Percentiles rank a stretch among this genome's conserved stretches.
Evolutionary conservation across 92 coral and sea anemone species (phyloP).

Genomic region (Desmophyllum pertusum): DNA sequence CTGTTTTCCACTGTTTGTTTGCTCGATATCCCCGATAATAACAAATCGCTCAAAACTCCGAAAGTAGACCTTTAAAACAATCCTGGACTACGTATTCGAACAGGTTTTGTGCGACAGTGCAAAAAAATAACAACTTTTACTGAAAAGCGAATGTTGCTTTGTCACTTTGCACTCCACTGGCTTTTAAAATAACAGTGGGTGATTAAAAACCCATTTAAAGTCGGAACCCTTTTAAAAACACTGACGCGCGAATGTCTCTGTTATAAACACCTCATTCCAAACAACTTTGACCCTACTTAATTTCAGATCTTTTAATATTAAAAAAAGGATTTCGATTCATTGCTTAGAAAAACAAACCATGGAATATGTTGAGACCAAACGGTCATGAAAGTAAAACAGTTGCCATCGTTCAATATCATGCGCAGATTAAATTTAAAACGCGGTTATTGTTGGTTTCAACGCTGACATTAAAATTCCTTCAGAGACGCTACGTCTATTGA

Average conservation of each 20-base stretch:
- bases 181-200: neutral
- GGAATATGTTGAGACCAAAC: neutral
- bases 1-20: neutral
- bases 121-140: neutral
- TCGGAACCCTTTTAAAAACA: conserved; percentile 19
- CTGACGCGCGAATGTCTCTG: neutral
- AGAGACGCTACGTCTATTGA: neutral
- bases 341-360: neutral
- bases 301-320: neutral
- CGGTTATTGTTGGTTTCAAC: neutral
- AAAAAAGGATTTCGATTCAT: neutral
- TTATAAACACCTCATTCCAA: neutral
- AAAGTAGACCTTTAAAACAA: neutral
- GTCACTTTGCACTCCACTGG: conserved; percentile 7
- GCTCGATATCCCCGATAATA: neutral
- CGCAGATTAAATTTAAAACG: neutral
- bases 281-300: neutral
- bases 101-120: neutral
- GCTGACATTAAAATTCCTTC: neutral
- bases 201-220: conserved; percentile 38
- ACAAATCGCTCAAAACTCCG: conserved; percentile 5
- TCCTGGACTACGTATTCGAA: neutral
- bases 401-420: neutral
- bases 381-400: conserved; percentile 9
- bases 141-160: neutral